Conservation (phyloP, 2,113 vertebrate genomes). For the Erythrocebus patas region DNA sequence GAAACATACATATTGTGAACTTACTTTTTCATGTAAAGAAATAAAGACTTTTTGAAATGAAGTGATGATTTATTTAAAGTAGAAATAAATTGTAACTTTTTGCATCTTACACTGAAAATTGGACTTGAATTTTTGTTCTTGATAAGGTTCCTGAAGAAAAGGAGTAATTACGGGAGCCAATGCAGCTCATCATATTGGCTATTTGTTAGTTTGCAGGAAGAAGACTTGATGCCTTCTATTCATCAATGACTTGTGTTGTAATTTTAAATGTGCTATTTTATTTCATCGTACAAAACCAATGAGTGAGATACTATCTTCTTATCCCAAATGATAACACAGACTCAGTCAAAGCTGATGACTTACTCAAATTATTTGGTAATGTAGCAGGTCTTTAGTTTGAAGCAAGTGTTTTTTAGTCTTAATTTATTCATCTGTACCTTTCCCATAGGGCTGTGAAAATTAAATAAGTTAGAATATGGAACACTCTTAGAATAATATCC, state of each 20-base stretch:
- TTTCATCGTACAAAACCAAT: background rate
- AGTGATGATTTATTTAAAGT: background rate
- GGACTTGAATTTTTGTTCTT: background rate
- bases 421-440: background rate
- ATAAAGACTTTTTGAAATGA: background rate
- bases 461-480: background rate
- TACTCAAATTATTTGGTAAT: background rate
- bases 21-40: background rate
- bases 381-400: background rate
- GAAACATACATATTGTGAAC: background rate
- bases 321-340: constrained; percentile 13
- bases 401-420: background rate
- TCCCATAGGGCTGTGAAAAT: background rate
- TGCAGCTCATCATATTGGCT: background rate
- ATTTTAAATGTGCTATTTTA: background rate
- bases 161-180: background rate
- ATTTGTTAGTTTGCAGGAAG: background rate
- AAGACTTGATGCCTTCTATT: background rate
- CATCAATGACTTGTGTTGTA: background rate
- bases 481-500: background rate
- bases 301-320: background rate
- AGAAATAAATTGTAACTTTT: background rate
- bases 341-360: background rate
- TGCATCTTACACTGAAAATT: background rate
- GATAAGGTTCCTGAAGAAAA: background rate